Evolutionary conservation across 1,140 invertebrate genomes (phyloP), one percentile per base, ranked within the genome.

Genomic region (Stenopsyche tienmushanensis): DNA sequence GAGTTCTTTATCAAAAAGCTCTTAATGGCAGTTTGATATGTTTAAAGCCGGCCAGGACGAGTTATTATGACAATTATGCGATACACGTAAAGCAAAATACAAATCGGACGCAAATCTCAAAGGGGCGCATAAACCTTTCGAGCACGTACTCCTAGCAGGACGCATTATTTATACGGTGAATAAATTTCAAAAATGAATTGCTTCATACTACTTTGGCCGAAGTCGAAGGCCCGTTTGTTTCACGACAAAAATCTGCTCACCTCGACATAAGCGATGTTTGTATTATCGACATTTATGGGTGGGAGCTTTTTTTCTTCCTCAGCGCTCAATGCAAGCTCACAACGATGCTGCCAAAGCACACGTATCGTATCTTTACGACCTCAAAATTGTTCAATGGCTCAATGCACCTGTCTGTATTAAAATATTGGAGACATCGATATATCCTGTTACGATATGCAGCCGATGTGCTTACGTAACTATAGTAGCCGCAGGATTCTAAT

Each of bases 11-110:
- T 63, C 50, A 52, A 50, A 34, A 18, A 34, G 21, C 44, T 18
- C 44, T 47, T 47, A 47, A 3, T 26, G 29, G 60, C 17, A 39
- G 52, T 15, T 62, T 18, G 29, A 58, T 34, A 58, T 29, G 29
- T 29, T 21, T 26, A 58, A 65, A 47, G 47, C 39, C 54, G 34
- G 54, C 55, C 47, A 17, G 13, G 24, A 50, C 29, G 57, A 66
- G 45, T 60, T 66, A 66, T 66, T 59, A 42, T 60, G 57, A 60
- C 64, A 66, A 66, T 66, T 66, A 66, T 34, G 49, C 45, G 55
- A 52, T 53, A 53, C 55, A 25, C 25, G 47, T 53, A 60, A 60
- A 66, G 18, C 29, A 26, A 15, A 58, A 44, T 29, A 21, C 44
- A 34, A 58, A 58, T 65, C 57, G 64, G 34, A 65, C 42, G 44